Conservation (phyloP, 2,113 vertebrate genomes). For the Canis aureus region DNA sequence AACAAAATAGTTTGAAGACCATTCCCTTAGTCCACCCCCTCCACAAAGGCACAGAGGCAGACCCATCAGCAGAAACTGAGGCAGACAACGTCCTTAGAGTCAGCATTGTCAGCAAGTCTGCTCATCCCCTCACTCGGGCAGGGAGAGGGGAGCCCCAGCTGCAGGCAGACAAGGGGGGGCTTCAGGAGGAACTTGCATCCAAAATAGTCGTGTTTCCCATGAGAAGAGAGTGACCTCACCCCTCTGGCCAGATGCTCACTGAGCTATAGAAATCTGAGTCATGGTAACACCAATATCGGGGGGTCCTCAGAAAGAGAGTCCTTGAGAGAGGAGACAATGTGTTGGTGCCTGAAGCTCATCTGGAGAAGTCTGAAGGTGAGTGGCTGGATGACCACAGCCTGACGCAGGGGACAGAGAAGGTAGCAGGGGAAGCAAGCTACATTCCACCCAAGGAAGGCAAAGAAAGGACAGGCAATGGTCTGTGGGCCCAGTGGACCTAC, state of each 20-base stretch:
- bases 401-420: neutral
- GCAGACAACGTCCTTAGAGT: neutral
- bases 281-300: neutral
- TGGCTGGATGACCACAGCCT: neutral
- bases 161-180: neutral
- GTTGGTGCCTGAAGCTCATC: neutral
- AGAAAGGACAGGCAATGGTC: neutral
- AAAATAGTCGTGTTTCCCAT: neutral
- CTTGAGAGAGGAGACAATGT: rapidly evolving
- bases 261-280: neutral
- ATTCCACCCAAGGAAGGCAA: neutral
- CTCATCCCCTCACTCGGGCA: neutral
- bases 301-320: neutral
- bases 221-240: neutral
- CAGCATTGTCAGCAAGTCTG: too few species aligned
- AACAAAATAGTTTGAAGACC: neutral
- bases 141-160: neutral
- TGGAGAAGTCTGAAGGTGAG: neutral
- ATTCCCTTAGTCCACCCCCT: neutral
- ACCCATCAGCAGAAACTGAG: rapidly evolving
- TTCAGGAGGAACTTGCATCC: neutral
- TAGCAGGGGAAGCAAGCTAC: neutral
- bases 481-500: neutral
- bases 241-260: neutral
- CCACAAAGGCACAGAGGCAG: neutral